phyloP scores from a whole-genome alignment of 2,113 vertebrate species.

The Argyrosomus japonicus region DNA sequence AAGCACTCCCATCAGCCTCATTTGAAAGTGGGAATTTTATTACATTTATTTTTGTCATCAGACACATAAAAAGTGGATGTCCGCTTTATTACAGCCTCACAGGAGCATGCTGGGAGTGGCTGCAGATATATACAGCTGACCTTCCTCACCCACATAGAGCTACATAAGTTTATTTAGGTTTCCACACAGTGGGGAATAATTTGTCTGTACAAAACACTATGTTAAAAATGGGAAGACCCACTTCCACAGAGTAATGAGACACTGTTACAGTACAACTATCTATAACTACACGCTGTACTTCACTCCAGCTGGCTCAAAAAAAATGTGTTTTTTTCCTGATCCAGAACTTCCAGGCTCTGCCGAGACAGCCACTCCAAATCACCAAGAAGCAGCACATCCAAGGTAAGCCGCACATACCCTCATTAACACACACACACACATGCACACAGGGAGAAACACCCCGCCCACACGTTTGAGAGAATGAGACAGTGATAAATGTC shows the following conservation, averaged over 20 bases:
- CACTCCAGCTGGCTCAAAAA: conserved; percentile 16
- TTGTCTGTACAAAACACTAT: neutral
- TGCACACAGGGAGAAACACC: conserved; percentile 1
- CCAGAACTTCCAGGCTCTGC: conserved; percentile 84
- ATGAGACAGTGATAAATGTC: conserved; percentile 60
- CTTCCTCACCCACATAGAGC: conserved; percentile 9
- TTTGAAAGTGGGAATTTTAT: no score
- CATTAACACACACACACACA: conserved; percentile 8
- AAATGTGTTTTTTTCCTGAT: conserved; percentile 24
- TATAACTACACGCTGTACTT: neutral
- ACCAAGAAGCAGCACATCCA: conserved; percentile 71
- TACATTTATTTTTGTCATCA: no score
- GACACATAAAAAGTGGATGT: neutral
- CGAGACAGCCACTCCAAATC: conserved; percentile 80
- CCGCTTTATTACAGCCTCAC: conserved; percentile 11
- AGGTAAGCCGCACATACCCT: conserved; percentile 65
- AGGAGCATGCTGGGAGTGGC: conserved; percentile 3
- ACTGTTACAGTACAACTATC: neutral
- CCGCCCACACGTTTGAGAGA: conserved; percentile 42
- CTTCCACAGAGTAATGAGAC: conserved; percentile 10
- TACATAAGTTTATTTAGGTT: conserved; percentile 23
- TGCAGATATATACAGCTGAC: conserved; percentile 6
- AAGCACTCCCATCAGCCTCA: no score
- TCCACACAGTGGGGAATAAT: neutral
- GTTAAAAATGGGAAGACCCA: neutral